A percentile compares a stretch with the other conserved stretches of the same genome.
Conservation (phyloP, 2,888 invertebrate genomes). For the Gibbula magus region DNA sequence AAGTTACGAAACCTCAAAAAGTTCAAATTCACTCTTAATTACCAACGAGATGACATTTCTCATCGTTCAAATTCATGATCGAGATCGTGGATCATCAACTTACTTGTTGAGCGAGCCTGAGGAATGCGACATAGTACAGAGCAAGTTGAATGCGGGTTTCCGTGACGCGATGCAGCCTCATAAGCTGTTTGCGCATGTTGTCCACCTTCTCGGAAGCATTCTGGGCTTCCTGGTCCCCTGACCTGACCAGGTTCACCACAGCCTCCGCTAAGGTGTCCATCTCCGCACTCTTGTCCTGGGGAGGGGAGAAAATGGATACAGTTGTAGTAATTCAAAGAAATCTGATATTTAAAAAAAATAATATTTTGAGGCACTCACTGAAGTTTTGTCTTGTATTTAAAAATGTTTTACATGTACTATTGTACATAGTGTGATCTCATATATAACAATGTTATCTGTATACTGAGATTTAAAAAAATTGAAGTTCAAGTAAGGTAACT, state of each 20-base stretch:
- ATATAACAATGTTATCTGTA: no score
- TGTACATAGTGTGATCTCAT: no score
- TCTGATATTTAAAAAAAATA: neutral
- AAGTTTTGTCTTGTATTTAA: neutral
- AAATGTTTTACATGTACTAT: no score
- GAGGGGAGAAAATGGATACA: neutral
- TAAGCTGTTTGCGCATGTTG: slow-evolving; percentile 71
- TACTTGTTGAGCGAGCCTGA: slow-evolving; percentile 81
- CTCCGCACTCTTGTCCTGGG: slow-evolving; percentile 76
- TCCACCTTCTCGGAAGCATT: slow-evolving; percentile 71
- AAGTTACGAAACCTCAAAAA: no score
- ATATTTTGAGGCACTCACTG: neutral
- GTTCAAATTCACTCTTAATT: neutral
- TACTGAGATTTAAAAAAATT: no score
- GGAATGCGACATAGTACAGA: slow-evolving; percentile 83
- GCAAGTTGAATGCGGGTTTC: slow-evolving; percentile 81
- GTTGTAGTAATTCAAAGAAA: no score
- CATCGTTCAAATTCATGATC: neutral
- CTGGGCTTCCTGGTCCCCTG: slow-evolving; percentile 79
- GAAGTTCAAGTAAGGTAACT: no score
- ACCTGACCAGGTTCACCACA: slow-evolving; percentile 81
- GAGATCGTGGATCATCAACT: neutral
- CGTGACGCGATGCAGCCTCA: slow-evolving; percentile 71
- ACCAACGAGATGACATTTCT: neutral
- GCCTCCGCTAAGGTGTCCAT: slow-evolving; percentile 81